Evolutionary conservation across 1,140 invertebrate species (phyloP).

Genomic region (Penaeus indicus): DNA sequence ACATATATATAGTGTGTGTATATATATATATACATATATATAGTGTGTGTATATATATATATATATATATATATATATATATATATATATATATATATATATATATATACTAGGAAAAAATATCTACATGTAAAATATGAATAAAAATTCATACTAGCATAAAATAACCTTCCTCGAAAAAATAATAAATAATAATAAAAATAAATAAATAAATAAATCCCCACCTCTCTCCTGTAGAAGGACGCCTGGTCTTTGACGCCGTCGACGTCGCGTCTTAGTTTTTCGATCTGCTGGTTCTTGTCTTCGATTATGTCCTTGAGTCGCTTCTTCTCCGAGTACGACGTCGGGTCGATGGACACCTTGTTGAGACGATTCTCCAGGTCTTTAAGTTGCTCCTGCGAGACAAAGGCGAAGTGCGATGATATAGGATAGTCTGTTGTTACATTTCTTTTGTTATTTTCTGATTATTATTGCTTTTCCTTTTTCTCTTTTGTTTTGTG

Average conservation of each 20-base stretch:
- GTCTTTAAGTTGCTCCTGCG: conserved; percentile 74
- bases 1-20: too few relatives aligned
- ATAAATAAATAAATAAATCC: neutral
- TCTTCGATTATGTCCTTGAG: conserved; percentile 81
- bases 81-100: conserved; percentile 8
- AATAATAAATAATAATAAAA: too few relatives aligned
- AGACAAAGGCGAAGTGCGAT: conserved; percentile 42
- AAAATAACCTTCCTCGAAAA: too few relatives aligned
- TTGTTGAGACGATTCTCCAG: conserved; percentile 68
- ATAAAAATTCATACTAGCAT: neutral
- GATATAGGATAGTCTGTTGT: neutral
- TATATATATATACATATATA: too few relatives aligned
- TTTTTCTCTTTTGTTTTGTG: neutral
- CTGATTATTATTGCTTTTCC: neutral
- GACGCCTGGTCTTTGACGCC: conserved; percentile 80
- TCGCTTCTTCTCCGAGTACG: conserved; percentile 76
- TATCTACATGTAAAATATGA: conserved; percentile 4
- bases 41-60: conserved; percentile 17
- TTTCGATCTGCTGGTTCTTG: conserved; percentile 80
- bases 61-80: neutral
- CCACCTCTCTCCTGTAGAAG: conserved; percentile 77
- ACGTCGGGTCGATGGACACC: conserved; percentile 71
- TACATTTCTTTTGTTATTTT: neutral
- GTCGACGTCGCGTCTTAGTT: conserved; percentile 80
- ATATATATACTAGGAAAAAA: neutral